Evolutionary conservation across 2,888 invertebrate species (phyloP).

Genomic region (Drosophila glabriapex): DNA sequence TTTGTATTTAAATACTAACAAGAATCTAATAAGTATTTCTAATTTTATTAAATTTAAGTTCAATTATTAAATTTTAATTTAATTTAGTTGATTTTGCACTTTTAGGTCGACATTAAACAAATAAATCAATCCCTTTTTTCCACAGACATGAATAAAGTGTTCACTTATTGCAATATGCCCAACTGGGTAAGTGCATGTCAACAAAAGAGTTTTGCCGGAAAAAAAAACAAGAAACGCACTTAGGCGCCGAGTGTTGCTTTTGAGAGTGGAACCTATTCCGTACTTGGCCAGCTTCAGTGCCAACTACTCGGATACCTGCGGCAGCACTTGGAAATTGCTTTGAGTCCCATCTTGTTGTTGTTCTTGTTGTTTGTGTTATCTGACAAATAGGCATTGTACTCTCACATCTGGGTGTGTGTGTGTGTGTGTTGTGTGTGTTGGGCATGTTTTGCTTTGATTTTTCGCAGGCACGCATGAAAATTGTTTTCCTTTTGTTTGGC

Average conservation of each 20-base stretch:
- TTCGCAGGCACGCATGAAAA: constrained; percentile 76
- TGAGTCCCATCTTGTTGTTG: constrained; percentile 36
- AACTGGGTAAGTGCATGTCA: not conserved
- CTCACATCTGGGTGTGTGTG: not conserved
- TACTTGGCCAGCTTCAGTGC: constrained; percentile 4
- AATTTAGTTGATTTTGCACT: not conserved
- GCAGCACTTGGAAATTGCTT: constrained; percentile 72
- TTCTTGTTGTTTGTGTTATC: constrained; percentile 68
- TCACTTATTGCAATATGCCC: not conserved
- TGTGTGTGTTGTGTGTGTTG: constrained; percentile 14
- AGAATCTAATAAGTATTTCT: rapidly evolving
- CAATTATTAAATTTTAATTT: not conserved
- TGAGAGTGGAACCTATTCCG: constrained; percentile 22
- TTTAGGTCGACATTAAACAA: no score
- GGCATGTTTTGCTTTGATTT: constrained; percentile 64
- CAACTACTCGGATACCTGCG: constrained; percentile 37
- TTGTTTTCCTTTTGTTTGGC: constrained; percentile 77
- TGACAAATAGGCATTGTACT: constrained; percentile 72
- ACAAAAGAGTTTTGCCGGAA: constrained; percentile 30
- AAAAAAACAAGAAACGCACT: constrained; percentile 63
- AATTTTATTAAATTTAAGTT: not conserved
- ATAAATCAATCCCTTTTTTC: not conserved
- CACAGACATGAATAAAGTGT: not conserved
- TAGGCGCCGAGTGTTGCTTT: constrained; percentile 59
- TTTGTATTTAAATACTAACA: not conserved